These are phyloP conservation scores for Heteromormyrus szaboi DNA, from an alignment of 2,797 vertebrate species.

Conservation along the genomic window DNA sequence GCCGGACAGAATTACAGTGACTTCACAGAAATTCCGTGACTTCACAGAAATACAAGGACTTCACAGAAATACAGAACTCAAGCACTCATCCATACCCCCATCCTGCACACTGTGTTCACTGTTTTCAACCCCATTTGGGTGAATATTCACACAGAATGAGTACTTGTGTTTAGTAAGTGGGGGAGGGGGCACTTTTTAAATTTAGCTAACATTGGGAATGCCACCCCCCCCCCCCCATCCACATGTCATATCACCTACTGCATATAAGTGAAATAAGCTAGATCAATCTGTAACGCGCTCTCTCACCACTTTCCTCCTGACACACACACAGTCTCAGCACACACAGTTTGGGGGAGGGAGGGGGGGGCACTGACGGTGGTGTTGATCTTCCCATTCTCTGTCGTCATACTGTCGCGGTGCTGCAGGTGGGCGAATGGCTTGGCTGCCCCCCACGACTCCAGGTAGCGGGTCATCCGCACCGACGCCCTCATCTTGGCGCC, in stretches of 20 bases:
- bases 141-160: not conserved
- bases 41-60: too few relatives aligned
- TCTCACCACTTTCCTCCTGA: not conserved
- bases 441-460: constrained; percentile 96
- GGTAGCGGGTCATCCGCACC: constrained; percentile 92
- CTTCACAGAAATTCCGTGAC: not conserved
- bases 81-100: not conserved
- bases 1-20: not conserved
- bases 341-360: not conserved
- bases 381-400: constrained; percentile 92
- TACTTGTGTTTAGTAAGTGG: not conserved
- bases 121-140: not conserved
- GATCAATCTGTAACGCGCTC: not conserved
- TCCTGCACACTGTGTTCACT: not conserved
- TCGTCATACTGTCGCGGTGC: constrained; percentile 93
- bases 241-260: not conserved
- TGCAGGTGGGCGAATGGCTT: constrained; percentile 96
- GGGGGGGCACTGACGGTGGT: constrained; percentile 68
- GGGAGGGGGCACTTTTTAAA: not conserved
- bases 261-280: not conserved
- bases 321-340: not conserved
- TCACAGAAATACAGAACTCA: not conserved
- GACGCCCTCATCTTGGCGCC: constrained; percentile 92
- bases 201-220: not conserved
- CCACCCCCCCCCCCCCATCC: not conserved